Evolutionary conservation across 1,140 invertebrate species (phyloP).

Genomic region (Papilio polyxenes): DNA sequence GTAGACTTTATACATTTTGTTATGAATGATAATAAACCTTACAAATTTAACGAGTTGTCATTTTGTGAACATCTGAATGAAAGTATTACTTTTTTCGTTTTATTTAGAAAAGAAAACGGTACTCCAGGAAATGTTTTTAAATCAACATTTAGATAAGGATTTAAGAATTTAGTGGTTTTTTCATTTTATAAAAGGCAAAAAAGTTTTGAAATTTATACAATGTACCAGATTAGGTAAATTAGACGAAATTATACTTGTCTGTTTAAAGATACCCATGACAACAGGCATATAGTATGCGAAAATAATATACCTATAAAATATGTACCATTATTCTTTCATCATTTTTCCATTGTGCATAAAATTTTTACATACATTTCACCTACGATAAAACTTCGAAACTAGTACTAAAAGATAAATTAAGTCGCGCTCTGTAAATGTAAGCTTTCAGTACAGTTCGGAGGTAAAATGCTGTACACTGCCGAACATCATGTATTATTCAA

Average conservation of each 20-base stretch:
- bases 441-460: background rate
- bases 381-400: too few species aligned
- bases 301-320: too few species aligned
- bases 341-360: too few species aligned
- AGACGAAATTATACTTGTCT: background rate
- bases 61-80: background rate
- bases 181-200: background rate
- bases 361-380: too few species aligned
- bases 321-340: too few species aligned
- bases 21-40: constrained; percentile 17
- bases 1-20: background rate
- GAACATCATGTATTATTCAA: constrained; percentile 25
- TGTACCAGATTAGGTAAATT: background rate
- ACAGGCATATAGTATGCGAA: too few species aligned
- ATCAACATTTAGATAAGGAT: background rate
- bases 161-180: background rate
- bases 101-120: background rate
- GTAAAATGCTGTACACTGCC: constrained; percentile 6
- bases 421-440: background rate
- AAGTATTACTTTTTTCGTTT: background rate
- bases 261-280: background rate
- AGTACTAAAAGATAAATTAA: background rate
- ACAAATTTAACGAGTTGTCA: constrained; percentile 18
- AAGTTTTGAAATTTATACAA: background rate
- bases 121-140: background rate